These are phyloP conservation scores for Pangasius krempfi DNA, from an alignment of 2,797 vertebrate species.

Conservation along the genomic window DNA sequence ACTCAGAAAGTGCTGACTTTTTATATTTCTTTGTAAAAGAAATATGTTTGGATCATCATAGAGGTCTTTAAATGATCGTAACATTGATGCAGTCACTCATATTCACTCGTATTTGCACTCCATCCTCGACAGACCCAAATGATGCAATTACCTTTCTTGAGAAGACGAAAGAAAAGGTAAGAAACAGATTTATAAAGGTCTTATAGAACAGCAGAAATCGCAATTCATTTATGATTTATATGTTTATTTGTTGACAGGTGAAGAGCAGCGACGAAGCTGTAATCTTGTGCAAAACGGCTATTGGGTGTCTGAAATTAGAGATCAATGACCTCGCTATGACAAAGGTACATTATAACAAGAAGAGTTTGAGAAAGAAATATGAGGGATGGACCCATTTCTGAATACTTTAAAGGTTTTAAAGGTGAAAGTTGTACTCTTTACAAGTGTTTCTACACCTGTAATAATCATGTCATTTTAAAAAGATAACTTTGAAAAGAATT, in stretches of 20 bases:
- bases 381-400: neutral
- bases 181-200: conserved; percentile 47
- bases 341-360: neutral
- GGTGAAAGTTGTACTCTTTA: neutral
- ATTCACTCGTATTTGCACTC: neutral
- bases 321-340: neutral
- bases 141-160: conserved; percentile 92
- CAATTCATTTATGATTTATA: neutral
- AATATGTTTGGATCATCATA: neutral
- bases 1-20: neutral
- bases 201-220: neutral
- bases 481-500: neutral
- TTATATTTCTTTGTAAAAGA: neutral
- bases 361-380: neutral
- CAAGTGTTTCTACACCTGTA: neutral
- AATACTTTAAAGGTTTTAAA: neutral
- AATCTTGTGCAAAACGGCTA: conserved; percentile 93
- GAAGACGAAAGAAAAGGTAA: conserved; percentile 94
- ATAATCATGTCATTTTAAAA: neutral
- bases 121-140: conserved; percentile 68
- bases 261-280: conserved; percentile 79
- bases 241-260: neutral
- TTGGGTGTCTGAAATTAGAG: conserved; percentile 87
- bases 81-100: neutral
- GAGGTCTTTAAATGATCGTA: neutral